Percentiles rank a stretch among this genome's conserved stretches.
Conservation (phyloP, 2,113 vertebrate genomes). For the Steatornis caripensis region DNA sequence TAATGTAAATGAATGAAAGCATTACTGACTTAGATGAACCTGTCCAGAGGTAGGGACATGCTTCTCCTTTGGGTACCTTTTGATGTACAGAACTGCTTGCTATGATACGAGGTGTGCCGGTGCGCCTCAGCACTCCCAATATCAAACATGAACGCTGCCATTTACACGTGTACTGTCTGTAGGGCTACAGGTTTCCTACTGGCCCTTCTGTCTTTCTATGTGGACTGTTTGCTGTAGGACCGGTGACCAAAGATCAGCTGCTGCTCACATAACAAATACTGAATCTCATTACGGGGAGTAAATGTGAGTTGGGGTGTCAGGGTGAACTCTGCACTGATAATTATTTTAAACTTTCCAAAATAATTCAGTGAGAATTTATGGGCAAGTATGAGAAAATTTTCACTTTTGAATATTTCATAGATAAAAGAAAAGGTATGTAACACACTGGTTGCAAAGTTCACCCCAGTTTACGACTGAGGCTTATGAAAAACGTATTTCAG, state of each 20-base stretch:
- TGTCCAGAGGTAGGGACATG: neutral
- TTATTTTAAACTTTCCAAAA: neutral
- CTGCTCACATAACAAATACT: neutral
- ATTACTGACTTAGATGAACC: neutral
- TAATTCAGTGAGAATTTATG: neutral
- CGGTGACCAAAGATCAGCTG: neutral
- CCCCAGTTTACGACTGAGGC: neutral
- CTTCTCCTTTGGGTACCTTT: neutral
- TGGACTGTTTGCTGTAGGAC: neutral
- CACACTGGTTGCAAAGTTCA: neutral
- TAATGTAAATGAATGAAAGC: neutral
- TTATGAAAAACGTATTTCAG: neutral
- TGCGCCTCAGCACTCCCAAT: fast-evolving
- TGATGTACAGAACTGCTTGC: neutral
- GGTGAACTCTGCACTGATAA: neutral
- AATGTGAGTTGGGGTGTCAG: neutral
- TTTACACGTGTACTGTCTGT: fast-evolving
- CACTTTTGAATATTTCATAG: neutral
- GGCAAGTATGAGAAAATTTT: neutral
- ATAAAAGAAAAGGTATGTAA: neutral
- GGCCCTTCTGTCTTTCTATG: neutral
- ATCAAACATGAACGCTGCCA: neutral
- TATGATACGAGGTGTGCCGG: neutral
- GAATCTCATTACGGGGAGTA: neutral
- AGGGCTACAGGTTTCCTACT: neutral